Evolutionary conservation across 1,140 invertebrate species (phyloP), one percentile per base, ranked within the genome.

Genomic region (Drosophila sechellia): DNA sequence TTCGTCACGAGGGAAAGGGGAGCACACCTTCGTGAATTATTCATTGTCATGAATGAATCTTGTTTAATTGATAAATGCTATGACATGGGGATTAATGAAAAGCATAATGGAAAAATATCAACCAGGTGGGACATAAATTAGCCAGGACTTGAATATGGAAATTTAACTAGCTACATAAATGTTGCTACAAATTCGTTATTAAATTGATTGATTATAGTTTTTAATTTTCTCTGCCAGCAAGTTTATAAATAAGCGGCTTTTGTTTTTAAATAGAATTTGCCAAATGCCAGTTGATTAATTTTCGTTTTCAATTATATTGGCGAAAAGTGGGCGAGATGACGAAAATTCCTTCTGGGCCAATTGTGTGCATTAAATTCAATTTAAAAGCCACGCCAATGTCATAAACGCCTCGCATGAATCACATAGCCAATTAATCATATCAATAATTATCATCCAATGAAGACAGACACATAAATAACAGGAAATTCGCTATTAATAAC

Each of bases 41-140:
- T 61, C 49, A 61, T 61, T 61, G 39, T 54, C 49, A 43, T 63
- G 49, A 63, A 63, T 43, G 59, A 63, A 31, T 63, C 39, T 42
- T 63, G 59, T 54, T 63, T 63, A 63, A 63, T 63, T 63, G 59
- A 63, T 63, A 63, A 61, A 54, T 54, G 27, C 39, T 49, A 35
- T 53, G 59, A 17, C 49, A 53, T n/a, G 59, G 59, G 59, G 37
- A 63, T 63, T 54, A 34, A 63, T 63, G 54, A 54, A 63, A 63
- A 34, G 17, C 35, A 54, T 25, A 52, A 61, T 52, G 37, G 13
- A 34, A 63, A 54, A 35, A 15, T 45, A 40, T 53, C 10, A 15
- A 4, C 59, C 49, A 63, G 50, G 48, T 63, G 49, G 20, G 39
- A 31, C 12, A 54, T 43, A 54, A 61, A 63, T 63, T 54, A 63